Base-by-base conservation (phyloP, 2,113 vertebrate species). In the Salvator merianae region DNA sequence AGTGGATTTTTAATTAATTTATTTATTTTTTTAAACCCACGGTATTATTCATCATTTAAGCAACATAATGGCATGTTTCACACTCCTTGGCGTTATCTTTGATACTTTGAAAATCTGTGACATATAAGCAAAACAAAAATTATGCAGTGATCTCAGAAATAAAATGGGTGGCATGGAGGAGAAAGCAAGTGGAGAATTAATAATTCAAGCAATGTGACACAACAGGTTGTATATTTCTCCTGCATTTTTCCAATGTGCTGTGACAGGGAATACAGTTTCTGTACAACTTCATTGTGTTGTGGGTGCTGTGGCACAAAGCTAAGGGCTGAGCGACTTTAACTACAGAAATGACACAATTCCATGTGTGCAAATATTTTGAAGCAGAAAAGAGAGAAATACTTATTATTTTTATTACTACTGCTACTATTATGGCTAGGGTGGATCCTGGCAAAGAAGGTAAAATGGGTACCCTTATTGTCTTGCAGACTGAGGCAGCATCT, bases 141-240 rank as follows among this genome's bases (percentile, higher is more conserved):
- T 86, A 88, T 88, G 80, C 88, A 91, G n/a, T 78, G 72, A 84
- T 86, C 72, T 86, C 81, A 81, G 88, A 91, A 90, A 86, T 74
- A 88, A 91, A 6, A 87, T 47, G 22, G 38, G 43, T 38, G 71
- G 59, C 65, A 16, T 62, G 55, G 87, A 43, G 81, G 40, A 66
- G 81, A 81, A 89, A 88, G 77, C 77, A 77, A 91, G 81, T 38
- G 84, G 83, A 8, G 76, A 1, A 71, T 87, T 84, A 26, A 69
- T 80, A 32, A 72, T 4, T 89, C 66, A 85, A 79, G 43, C 84
- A 62, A 80, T 0, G 62, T 20, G 82, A 86, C 76, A 80, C 7
- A 86, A 77, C 28, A 91, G n/a, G 77, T 0, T 71, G 84, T 20
- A 14, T 0, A 2, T 47, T 75, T 32, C 70, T 73, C 75, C 77